Conservation (phyloP, 1,140 invertebrate species). For the Drosophila burlai region DNA sequence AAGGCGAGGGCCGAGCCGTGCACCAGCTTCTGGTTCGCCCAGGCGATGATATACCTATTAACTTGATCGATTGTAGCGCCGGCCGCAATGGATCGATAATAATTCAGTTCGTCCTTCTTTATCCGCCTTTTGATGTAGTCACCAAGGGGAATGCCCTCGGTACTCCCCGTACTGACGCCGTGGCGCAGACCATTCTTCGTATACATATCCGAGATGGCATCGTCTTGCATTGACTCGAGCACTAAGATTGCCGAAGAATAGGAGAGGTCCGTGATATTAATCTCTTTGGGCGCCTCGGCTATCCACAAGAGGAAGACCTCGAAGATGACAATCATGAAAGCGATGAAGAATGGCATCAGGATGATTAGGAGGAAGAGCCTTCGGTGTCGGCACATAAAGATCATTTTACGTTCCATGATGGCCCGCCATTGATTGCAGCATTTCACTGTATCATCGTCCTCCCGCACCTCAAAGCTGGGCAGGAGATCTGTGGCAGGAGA, state of each 20-base stretch:
- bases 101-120: neutral
- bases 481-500: slow-evolving; percentile 22
- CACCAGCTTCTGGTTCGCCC: slow-evolving; percentile 88
- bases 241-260: neutral
- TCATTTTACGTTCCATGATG: slow-evolving; percentile 28
- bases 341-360: slow-evolving; percentile 13
- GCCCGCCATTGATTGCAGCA: slow-evolving; percentile 37
- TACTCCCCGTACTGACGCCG: neutral
- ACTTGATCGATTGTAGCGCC: slow-evolving; percentile 84
- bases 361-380: neutral
- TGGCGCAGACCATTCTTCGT: neutral
- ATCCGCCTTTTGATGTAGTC: neutral
- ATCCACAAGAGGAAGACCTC: neutral
- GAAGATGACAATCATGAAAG: neutral
- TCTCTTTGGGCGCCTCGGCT: fast-evolving
- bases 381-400: slow-evolving; percentile 11
- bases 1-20: slow-evolving; percentile 89
- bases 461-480: slow-evolving; percentile 19
- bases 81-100: slow-evolving; percentile 79
- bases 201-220: neutral
- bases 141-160: neutral
- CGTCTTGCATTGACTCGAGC: neutral
- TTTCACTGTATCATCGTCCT: neutral
- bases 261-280: neutral
- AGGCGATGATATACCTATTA: slow-evolving; percentile 79